Percentiles rank a stretch among this genome's conserved stretches.
Conservation (phyloP, 1,140 invertebrate species). For the Penaeus vannamei region DNA sequence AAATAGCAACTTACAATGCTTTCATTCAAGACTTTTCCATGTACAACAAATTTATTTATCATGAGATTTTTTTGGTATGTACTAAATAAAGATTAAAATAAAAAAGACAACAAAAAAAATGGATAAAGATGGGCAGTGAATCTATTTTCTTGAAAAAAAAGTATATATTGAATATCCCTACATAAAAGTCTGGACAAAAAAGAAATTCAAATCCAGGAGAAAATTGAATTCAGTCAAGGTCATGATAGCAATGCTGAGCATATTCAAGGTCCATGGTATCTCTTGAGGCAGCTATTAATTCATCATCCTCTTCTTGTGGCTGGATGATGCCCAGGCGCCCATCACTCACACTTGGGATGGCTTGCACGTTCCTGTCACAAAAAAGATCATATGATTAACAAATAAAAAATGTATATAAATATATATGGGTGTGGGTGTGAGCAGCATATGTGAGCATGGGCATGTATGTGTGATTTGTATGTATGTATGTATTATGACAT, state of each 20-base stretch:
- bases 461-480: no score
- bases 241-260: constrained; percentile 45
- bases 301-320: constrained; percentile 48
- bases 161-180: not conserved
- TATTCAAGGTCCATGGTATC: constrained; percentile 36
- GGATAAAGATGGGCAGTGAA: no score
- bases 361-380: not conserved
- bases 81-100: no score
- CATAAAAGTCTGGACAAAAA: not conserved
- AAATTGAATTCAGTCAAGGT: constrained; percentile 42
- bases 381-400: not conserved
- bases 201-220: not conserved
- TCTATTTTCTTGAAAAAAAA: not conserved
- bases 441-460: no score
- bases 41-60: no score
- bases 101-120: no score
- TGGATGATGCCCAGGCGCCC: constrained; percentile 51
- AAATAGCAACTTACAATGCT: no score
- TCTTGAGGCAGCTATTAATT: not conserved
- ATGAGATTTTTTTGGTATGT: no score
- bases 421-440: no score
- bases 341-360: constrained; percentile 22
- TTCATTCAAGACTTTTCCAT: no score
- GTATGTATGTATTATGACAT: no score
- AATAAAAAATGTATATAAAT: not conserved